Evolutionary conservation across 2,797 vertebrate species (phyloP).

Genomic region (Setipinna tenuifilis): DNA sequence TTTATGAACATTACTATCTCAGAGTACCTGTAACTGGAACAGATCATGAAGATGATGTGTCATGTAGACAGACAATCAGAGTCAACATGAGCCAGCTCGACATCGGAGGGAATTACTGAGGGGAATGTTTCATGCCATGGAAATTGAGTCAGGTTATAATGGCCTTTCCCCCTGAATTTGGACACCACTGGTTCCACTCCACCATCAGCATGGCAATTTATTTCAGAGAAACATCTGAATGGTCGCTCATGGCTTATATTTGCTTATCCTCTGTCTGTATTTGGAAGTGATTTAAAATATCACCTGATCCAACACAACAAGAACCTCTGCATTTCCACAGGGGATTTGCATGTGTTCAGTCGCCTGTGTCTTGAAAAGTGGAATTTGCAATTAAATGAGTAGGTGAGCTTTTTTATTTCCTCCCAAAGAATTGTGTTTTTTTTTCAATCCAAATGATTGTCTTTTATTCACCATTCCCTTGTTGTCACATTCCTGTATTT

Average conservation of each 20-base stretch:
- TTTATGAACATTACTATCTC: neutral
- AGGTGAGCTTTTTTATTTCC: conserved; percentile 46
- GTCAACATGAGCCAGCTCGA: neutral
- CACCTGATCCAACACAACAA: conserved; percentile 34
- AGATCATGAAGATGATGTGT: neutral
- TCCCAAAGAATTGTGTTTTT: conserved; percentile 44
- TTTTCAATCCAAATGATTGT: conserved; percentile 58
- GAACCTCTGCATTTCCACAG: conserved; percentile 30
- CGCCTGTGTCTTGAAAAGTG: conserved; percentile 46
- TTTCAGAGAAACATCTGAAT: conserved; percentile 20
- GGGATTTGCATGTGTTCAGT: conserved; percentile 53
- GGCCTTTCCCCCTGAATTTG: neutral
- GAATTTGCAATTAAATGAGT: conserved; percentile 54
- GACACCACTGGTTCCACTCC: neutral
- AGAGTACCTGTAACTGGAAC: neutral
- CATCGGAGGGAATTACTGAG: neutral
- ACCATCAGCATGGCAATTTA: neutral
- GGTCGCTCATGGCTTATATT: conserved; percentile 1
- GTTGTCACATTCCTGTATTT: conserved; percentile 50
- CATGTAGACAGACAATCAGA: neutral
- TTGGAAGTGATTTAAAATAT: conserved; percentile 30
- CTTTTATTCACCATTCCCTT: conserved; percentile 51
- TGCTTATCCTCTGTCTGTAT: conserved; percentile 8
- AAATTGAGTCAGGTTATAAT: neutral
- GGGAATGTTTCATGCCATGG: neutral